Percentiles rank a stretch among this genome's conserved stretches.
Evolutionary conservation across 64 coral and sea anemone genomes (phyloP).

Genomic region (Astreopora myriophthalma): DNA sequence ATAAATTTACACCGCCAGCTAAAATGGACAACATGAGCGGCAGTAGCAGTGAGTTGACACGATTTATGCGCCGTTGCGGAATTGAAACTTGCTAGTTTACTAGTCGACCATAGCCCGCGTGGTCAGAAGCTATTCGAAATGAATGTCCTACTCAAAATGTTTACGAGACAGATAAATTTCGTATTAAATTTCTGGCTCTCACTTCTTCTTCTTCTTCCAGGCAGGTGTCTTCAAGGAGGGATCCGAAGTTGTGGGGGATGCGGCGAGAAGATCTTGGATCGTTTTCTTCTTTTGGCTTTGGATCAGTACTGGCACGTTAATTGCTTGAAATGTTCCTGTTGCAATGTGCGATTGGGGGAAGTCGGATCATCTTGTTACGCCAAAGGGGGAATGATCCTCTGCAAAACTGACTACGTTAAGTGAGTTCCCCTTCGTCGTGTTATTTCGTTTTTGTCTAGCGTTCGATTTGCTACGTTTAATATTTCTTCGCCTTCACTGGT

Average conservation of each 20-base stretch:
- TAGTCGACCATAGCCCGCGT: not conserved
- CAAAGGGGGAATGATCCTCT: constrained; percentile 95
- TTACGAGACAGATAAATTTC: not conserved
- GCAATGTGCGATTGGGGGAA: constrained; percentile 83
- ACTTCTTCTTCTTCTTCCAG: constrained; percentile 48
- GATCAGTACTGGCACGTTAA: constrained; percentile 94
- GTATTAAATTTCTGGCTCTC: not conserved
- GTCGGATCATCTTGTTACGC: constrained; percentile 88
- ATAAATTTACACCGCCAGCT: constrained; percentile 1
- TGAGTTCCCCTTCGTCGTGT: constrained; percentile 37
- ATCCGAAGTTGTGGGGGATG: constrained; percentile 85
- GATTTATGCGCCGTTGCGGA: constrained; percentile 28
- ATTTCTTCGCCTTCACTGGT: constrained; percentile 1
- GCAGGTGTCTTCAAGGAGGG: constrained; percentile 62
- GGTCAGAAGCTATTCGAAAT: not conserved
- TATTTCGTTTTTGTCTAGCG: constrained; percentile 44
- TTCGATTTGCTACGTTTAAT: constrained; percentile 18
- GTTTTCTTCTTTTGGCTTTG: constrained; percentile 84
- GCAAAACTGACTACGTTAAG: constrained; percentile 93
- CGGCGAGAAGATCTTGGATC: constrained; percentile 88
- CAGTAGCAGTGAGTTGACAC: constrained; percentile 18
- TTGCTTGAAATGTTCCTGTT: constrained; percentile 91
- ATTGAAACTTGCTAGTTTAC: not conserved
- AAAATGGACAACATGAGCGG: constrained; percentile 29
- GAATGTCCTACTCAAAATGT: not conserved